Evolutionary conservation across 1,140 invertebrate genomes (phyloP).

Genomic region (Diuraphis noxia): DNA sequence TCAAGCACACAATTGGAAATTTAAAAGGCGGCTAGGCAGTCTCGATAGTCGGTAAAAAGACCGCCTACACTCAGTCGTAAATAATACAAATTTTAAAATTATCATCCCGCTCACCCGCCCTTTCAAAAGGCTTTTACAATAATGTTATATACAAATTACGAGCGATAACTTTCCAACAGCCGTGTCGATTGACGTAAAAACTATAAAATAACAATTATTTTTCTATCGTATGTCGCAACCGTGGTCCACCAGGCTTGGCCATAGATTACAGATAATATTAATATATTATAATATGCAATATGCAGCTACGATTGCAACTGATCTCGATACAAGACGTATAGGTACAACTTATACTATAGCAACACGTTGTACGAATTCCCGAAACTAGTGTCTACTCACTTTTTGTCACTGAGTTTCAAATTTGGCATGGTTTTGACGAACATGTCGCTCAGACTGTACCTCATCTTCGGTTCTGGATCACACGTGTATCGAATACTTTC

Average conservation of each 20-base stretch:
- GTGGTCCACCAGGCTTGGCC: neutral
- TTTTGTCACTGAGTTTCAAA: conserved; percentile 16
- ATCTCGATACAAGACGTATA: no score
- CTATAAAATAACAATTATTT: neutral
- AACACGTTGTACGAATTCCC: neutral
- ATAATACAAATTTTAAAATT: no score
- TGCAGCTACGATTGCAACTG: no score
- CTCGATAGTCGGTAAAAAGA: neutral
- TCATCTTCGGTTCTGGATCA: neutral
- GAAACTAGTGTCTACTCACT: neutral
- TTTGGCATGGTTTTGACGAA: neutral
- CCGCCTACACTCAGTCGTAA: neutral
- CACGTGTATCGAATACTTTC: neutral
- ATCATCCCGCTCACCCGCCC: neutral
- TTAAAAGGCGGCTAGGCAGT: no score
- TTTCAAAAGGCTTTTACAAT: neutral
- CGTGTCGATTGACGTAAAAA: neutral
- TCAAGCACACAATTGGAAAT: neutral
- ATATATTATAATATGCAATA: neutral
- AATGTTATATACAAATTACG: no score
- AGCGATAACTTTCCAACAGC: neutral
- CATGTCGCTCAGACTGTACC: conserved; percentile 20
- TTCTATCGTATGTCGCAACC: neutral
- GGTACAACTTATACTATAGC: neutral
- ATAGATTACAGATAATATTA: neutral